These are phyloP conservation scores for Vombatus ursinus DNA, from an alignment of 2,113 vertebrate genomes.

Conservation along the genomic window DNA sequence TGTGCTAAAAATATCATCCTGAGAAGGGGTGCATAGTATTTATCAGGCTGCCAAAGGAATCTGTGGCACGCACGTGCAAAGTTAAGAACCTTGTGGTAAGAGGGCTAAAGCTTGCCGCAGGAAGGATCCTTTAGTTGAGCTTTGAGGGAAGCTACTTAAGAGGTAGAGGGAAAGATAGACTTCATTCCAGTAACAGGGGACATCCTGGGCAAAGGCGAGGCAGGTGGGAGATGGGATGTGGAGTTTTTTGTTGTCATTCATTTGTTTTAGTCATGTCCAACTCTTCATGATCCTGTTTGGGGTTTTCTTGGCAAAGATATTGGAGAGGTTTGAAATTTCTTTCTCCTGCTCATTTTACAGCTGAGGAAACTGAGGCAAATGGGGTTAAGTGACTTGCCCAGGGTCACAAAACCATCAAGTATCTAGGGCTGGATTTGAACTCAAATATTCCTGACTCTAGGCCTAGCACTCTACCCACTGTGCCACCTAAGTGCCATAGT, in stretches of 20 bases:
- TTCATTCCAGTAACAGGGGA: background rate
- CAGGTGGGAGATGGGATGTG: background rate
- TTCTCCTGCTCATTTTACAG: background rate
- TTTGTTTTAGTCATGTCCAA: background rate
- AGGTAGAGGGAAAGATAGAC: background rate
- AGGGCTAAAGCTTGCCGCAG: no score
- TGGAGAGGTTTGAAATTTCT: background rate
- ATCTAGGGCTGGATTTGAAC: background rate
- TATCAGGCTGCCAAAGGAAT: background rate
- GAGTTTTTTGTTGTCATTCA: background rate
- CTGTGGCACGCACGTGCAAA: background rate
- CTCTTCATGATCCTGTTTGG: background rate
- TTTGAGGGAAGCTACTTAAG: background rate
- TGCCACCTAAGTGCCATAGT: background rate
- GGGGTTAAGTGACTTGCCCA: background rate
- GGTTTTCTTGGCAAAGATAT: background rate
- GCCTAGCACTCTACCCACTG: background rate
- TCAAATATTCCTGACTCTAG: background rate
- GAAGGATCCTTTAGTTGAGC: background rate
- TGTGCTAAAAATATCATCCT: background rate
- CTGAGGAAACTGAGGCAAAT: background rate
- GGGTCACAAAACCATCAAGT: background rate
- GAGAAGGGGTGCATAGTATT: background rate
- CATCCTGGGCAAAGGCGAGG: background rate
- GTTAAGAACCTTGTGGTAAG: background rate